Evolutionary conservation across 1,140 invertebrate species (phyloP).

Genomic region (Ooceraea biroi): DNA sequence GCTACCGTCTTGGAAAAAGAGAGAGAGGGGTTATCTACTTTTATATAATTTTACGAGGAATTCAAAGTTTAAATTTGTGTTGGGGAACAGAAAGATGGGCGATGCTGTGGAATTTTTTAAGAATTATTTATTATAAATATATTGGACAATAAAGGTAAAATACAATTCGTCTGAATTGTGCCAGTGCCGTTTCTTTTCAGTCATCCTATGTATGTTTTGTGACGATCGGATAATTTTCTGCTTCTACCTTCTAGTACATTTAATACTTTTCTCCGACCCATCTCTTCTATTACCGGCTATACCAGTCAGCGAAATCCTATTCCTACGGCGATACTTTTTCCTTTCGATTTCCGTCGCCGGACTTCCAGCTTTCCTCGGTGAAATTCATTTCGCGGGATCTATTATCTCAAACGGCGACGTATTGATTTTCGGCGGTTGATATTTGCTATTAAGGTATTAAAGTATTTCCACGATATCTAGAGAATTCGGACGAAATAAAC

Average conservation of each 20-base stretch:
- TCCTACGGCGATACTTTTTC: slow-evolving; percentile 43
- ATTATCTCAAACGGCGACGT: slow-evolving; percentile 35
- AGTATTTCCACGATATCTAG: no score
- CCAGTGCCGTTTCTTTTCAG: not conserved
- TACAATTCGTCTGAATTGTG: not conserved
- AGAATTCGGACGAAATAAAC: not conserved
- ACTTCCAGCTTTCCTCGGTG: slow-evolving; percentile 20
- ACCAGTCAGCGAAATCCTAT: slow-evolving; percentile 32
- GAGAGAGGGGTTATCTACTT: not conserved
- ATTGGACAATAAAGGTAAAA: not conserved
- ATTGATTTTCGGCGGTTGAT: slow-evolving; percentile 10
- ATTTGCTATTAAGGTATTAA: slow-evolving; percentile 10
- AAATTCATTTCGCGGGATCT: slow-evolving; percentile 33
- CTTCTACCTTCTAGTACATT: not conserved
- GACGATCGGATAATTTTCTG: not conserved
- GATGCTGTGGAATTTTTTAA: not conserved
- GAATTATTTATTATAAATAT: not conserved
- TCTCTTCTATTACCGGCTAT: not conserved
- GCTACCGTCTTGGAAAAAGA: no score
- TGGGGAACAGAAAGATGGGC: not conserved
- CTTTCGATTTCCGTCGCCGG: slow-evolving; percentile 51
- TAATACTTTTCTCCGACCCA: slow-evolving; percentile 21
- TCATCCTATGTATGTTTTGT: not conserved
- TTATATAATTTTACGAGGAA: not conserved
- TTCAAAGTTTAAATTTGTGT: not conserved